These are phyloP conservation scores for Caenorhabditis sp. DNA, from an alignment of 2,888 invertebrate species.

Conservation along the genomic window DNA sequence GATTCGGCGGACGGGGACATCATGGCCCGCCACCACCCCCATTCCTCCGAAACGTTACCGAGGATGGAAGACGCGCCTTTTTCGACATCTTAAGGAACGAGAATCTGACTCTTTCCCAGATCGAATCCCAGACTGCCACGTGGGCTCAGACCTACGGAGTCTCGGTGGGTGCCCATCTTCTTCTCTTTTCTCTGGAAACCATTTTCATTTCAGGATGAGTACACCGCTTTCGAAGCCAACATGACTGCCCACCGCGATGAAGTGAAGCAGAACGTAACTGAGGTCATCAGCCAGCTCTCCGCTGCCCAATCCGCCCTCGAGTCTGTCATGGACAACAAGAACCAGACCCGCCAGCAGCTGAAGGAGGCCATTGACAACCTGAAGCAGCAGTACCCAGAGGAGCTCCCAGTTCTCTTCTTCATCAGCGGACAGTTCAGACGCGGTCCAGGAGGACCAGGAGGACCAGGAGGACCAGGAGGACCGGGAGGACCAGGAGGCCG, in stretches of 20 bases:
- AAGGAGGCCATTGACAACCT: slow-evolving; percentile 43
- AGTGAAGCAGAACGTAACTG: slow-evolving; percentile 54
- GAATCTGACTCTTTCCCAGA: slow-evolving; percentile 55
- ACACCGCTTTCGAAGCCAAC: slow-evolving; percentile 54
- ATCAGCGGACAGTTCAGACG: slow-evolving; percentile 45
- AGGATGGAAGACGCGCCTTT: slow-evolving; percentile 49
- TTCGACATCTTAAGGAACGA: slow-evolving; percentile 56
- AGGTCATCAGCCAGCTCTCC: slow-evolving; percentile 49
- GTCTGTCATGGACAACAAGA: slow-evolving; percentile 47
- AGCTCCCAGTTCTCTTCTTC: slow-evolving; percentile 49
- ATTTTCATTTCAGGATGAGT: slow-evolving; percentile 38
- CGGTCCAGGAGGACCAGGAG: slow-evolving; percentile 16
- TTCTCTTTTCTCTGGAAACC: background rate
- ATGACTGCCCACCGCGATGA: slow-evolving; percentile 46
- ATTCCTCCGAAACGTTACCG: slow-evolving; percentile 59
- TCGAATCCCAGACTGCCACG: slow-evolving; percentile 43
- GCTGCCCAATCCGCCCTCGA: slow-evolving; percentile 48
- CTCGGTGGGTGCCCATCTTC: slow-evolving; percentile 33
- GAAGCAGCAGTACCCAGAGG: slow-evolving; percentile 44
- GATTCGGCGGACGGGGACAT: slow-evolving; percentile 27
- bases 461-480: slow-evolving; percentile 19
- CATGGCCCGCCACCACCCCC: slow-evolving; percentile 56
- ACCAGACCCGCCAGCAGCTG: slow-evolving; percentile 48
- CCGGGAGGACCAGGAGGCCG: slow-evolving; percentile 18
- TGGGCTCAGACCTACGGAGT: slow-evolving; percentile 63